These are phyloP conservation scores for Lepidostoma basale DNA, from an alignment of 1,140 invertebrate species.

Conservation along the genomic window DNA sequence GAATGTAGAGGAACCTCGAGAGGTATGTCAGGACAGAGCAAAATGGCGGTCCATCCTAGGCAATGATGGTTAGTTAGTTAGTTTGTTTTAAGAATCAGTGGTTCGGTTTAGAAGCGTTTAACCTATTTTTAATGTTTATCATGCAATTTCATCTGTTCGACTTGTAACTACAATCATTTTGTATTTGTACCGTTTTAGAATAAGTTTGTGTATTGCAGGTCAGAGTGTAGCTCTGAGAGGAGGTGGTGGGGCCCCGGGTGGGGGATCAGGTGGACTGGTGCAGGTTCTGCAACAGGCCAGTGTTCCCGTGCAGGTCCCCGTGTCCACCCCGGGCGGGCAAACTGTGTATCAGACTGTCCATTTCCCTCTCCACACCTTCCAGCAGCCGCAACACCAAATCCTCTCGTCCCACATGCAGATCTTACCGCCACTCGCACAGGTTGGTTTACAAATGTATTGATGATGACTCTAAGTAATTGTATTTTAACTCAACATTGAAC, in stretches of 20 bases:
- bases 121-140: too few species aligned
- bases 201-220: conserved; percentile 19
- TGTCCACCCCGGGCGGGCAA: conserved; percentile 87
- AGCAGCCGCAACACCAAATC: conserved; percentile 62
- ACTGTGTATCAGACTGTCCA: conserved; percentile 93
- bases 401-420: conserved; percentile 69
- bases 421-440: conserved; percentile 75
- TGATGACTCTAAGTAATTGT: too few species aligned
- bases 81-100: too few species aligned
- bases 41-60: too few species aligned
- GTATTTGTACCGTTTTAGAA: background rate
- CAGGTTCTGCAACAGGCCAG: conserved; percentile 82
- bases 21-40: too few species aligned
- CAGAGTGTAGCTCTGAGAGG: conserved; percentile 39
- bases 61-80: too few species aligned
- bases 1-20: too few species aligned
- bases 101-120: too few species aligned
- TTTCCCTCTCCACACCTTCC: conserved; percentile 81
- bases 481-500: too few species aligned
- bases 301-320: conserved; percentile 91
- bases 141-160: too few species aligned
- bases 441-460: conserved; percentile 48
- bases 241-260: conserved; percentile 57
- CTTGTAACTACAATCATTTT: too few species aligned
- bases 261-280: conserved; percentile 73